Evolutionary conservation across 2,113 vertebrate species (phyloP).

Genomic region (Taurulus bubalis): DNA sequence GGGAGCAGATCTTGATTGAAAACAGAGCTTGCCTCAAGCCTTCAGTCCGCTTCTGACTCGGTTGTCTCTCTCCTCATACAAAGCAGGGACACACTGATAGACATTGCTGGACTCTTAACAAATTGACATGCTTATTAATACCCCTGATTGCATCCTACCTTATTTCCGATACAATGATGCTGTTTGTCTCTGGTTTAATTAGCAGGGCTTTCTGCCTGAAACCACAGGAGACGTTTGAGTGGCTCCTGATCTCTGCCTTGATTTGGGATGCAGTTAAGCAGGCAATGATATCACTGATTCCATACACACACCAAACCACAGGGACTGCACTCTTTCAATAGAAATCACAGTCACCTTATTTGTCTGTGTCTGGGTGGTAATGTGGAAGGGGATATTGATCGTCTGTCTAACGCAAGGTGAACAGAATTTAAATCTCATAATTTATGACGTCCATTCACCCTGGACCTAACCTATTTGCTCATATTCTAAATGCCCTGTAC

Average conservation of each 20-base stretch:
- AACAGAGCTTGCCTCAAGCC: conserved; percentile 58
- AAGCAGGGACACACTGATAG: conserved; percentile 21
- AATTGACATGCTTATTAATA: background rate
- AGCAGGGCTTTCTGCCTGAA: conserved; percentile 27
- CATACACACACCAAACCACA: background rate
- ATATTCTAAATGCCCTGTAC: background rate
- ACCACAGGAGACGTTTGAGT: conserved; percentile 28
- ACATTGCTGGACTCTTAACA: conserved; percentile 16
- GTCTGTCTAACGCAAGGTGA: conserved; percentile 7
- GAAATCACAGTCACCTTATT: conserved; percentile 34
- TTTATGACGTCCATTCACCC: background rate
- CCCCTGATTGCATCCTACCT: background rate
- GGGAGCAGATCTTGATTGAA: conserved; percentile 59
- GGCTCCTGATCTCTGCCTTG: conserved; percentile 28
- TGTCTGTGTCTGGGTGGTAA: conserved; percentile 13
- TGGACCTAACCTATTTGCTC: background rate
- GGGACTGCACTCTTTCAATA: conserved; percentile 9
- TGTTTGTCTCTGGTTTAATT: conserved; percentile 28
- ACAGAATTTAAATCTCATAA: conserved; percentile 9
- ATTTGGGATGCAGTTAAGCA: conserved; percentile 24
- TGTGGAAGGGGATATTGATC: conserved; percentile 11
- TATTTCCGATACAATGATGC: background rate
- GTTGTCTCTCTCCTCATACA: conserved; percentile 25
- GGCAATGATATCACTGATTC: conserved; percentile 23
- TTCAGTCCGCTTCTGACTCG: conserved; percentile 29